These are phyloP conservation scores for Lepidurus apus DNA, from an alignment of 1,140 invertebrate species.

Conservation along the genomic window DNA sequence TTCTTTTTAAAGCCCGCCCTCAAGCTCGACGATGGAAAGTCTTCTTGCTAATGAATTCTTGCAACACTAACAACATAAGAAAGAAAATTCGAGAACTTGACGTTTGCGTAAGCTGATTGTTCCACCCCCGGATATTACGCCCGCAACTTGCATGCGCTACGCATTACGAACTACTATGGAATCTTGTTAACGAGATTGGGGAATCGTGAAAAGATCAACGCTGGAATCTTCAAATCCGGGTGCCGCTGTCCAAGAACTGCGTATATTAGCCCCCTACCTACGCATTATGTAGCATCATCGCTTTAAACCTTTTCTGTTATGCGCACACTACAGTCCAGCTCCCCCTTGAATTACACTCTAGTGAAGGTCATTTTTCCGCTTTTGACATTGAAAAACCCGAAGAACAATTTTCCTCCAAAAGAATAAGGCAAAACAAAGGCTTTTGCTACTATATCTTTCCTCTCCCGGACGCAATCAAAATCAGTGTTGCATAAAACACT, in stretches of 20 bases:
- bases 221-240: background rate
- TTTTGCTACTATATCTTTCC: too few relatives aligned
- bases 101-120: background rate
- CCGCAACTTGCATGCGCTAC: background rate
- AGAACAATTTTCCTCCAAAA: background rate
- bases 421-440: background rate
- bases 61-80: background rate
- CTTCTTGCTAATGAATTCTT: background rate
- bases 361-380: background rate
- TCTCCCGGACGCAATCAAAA: too few relatives aligned
- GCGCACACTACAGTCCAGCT: background rate
- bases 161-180: background rate
- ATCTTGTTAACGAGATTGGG: background rate
- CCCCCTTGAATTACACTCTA: background rate
- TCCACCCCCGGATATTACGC: background rate
- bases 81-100: slow-evolving; percentile 3
- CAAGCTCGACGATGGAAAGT: background rate
- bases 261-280: slow-evolving; percentile 3
- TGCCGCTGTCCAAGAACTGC: background rate
- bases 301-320: background rate
- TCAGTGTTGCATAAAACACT: too few relatives aligned
- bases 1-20: too few relatives aligned
- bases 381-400: slow-evolving; percentile 20
- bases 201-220: slow-evolving; percentile 2
- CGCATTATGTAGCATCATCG: background rate